phyloP scores from a whole-genome alignment of 1,140 invertebrate genomes.

The Euura lappo region DNA sequence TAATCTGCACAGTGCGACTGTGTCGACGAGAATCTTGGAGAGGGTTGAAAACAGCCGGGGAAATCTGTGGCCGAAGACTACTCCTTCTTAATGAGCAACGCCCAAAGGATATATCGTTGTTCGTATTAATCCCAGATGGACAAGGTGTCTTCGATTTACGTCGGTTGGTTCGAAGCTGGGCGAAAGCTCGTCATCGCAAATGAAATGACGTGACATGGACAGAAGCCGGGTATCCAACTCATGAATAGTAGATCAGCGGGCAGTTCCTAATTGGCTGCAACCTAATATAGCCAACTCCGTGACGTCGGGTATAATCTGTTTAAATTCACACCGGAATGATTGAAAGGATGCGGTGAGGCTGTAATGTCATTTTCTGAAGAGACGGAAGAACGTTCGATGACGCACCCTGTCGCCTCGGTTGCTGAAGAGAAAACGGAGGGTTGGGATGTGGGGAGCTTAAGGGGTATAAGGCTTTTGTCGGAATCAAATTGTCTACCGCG shows the following conservation, averaged over 20 bases:
- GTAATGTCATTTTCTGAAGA: neutral
- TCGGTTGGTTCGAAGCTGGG: neutral
- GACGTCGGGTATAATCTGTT: neutral
- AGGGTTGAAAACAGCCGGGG: neutral
- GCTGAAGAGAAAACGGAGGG: neutral
- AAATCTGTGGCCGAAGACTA: neutral
- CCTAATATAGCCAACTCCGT: neutral
- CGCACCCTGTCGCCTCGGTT: neutral
- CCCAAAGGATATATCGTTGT: neutral
- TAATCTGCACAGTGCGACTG: neutral
- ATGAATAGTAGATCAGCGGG: neutral
- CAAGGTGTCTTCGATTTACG: too few relatives aligned
- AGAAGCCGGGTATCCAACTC: conserved; percentile 3
- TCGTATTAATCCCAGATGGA: too few relatives aligned
- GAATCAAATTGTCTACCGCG: conserved; percentile 1
- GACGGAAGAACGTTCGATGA: neutral
- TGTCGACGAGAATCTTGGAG: neutral
- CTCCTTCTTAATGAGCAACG: neutral
- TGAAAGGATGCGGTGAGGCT: conserved; percentile 2
- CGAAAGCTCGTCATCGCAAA: neutral
- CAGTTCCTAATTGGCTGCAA: neutral
- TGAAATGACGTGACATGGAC: too few relatives aligned
- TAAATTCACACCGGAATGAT: conserved; percentile 5
- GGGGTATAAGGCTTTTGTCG: neutral
- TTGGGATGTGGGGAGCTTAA: too few relatives aligned